Evolutionary conservation across 2,113 vertebrate species (phyloP), one percentile per base, ranked within the genome.

Genomic region (Malurus alboscapulatus): DNA sequence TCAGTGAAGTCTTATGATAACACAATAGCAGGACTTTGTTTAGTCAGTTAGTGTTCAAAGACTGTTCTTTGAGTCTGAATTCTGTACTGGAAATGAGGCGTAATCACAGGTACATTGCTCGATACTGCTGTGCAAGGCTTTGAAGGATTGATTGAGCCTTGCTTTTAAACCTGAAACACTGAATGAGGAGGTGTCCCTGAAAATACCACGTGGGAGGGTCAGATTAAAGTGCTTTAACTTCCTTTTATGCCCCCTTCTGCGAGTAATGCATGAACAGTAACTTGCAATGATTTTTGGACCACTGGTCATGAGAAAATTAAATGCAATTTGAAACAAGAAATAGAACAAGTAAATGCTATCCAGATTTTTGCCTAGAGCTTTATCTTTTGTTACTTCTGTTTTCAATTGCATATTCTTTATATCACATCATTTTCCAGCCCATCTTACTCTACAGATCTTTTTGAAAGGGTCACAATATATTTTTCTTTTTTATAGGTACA

Each of bases 241-340:
- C 18, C 14, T 75, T 80, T 50, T 82, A 17, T 87, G 65, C 18
- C 32, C 34, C 12, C 21, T 82, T 79, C 61, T 79, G 45, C 68
- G 34, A 12, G 8, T 79, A 93, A 90, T 34, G 24, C 69, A 72
- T 72, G 65, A 90, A 55, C 15, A 90, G 66, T 85, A 84, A 67
- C 58, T 94, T 91, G 78, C 82, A 72, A 75, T 91, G 40, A 75
- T 81, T 87, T 85, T 90, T 91, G 76, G 68, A 87, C 47, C n/a
- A 62, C n/a, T 82, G 59, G 69, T 87, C 58, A 55, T 58, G n/a
- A 69, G 30, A 88, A 94, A 88, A 92, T 86, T 74, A 45, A 88
- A 44, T 71, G 58, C 44, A 67, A 44, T 91, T 93, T 93, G 40
- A 57, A 82, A 61, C 18, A 72, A 89, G 90, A 84, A 92, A 79